Evolutionary conservation across 2,888 invertebrate species (phyloP).

Genomic region (Lycia hirtaria): DNA sequence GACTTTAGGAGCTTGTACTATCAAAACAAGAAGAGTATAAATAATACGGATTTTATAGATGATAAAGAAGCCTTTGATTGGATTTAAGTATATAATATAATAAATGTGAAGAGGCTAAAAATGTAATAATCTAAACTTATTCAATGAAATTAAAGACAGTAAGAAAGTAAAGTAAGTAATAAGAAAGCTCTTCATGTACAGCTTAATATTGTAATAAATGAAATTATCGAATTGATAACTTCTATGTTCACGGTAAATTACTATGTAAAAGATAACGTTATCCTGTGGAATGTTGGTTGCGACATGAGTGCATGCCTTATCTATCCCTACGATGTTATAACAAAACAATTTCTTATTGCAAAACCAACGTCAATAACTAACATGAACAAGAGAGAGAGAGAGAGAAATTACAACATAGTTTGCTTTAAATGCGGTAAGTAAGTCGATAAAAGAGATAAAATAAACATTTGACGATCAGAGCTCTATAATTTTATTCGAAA

Average conservation of each 20-base stretch:
- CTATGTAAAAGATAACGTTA: neutral
- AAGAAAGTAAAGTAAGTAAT: neutral
- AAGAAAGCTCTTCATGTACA: neutral
- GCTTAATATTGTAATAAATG: neutral
- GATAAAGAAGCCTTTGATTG: neutral
- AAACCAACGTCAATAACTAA: neutral
- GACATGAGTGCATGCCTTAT: slow-evolving; percentile 19
- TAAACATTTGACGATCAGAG: neutral
- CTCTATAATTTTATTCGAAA: too few species aligned
- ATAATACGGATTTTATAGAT: neutral
- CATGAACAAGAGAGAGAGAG: neutral
- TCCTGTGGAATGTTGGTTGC: slow-evolving; percentile 7
- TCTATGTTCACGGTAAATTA: neutral
- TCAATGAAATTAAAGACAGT: too few species aligned
- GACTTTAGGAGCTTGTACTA: too few species aligned
- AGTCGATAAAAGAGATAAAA: neutral
- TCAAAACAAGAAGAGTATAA: too few species aligned
- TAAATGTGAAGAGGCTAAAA: too few species aligned
- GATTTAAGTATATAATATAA: too few species aligned
- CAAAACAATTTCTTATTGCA: slow-evolving; percentile 1
- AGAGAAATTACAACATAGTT: neutral
- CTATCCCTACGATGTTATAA: slow-evolving; percentile 10
- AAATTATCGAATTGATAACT: neutral
- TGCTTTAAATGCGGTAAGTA: neutral
- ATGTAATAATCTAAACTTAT: too few species aligned